Evolutionary conservation across 2,797 vertebrate genomes (phyloP).

Genomic region (Takifugu ocellatus): DNA sequence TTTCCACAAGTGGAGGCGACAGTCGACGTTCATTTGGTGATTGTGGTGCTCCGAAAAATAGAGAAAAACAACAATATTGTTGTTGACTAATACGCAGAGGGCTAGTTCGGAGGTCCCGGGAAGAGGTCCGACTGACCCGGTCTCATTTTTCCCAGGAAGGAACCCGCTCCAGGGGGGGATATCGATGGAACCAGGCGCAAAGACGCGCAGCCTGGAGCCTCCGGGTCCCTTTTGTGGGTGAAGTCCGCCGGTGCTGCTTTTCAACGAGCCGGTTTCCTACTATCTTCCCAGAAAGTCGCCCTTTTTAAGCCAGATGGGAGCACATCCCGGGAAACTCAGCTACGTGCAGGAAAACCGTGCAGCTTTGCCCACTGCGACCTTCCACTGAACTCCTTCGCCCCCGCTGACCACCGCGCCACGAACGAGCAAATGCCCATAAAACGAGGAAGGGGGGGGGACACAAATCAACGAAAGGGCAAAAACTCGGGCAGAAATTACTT

Average conservation of each 20-base stretch:
- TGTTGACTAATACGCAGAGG: slow-evolving; percentile 22
- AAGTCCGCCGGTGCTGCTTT: slow-evolving; percentile 59
- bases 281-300: slow-evolving; percentile 39
- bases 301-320: slow-evolving; percentile 42
- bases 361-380: slow-evolving; percentile 56
- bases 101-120: slow-evolving; percentile 49
- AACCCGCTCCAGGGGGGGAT: slow-evolving; percentile 31
- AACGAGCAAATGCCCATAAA: slow-evolving; percentile 44
- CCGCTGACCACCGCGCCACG: slow-evolving; percentile 64
- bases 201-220: slow-evolving; percentile 3
- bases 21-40: slow-evolving; percentile 65
- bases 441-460: slow-evolving; percentile 3
- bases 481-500: slow-evolving; percentile 18
- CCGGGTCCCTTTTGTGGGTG: neutral
- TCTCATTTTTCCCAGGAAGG: slow-evolving; percentile 45
- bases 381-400: slow-evolving; percentile 73
- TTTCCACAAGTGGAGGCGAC: slow-evolving; percentile 66
- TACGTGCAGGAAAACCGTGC: slow-evolving; percentile 60
- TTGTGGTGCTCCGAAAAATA: slow-evolving; percentile 29
- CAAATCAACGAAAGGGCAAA: slow-evolving; percentile 6
- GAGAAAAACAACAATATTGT: slow-evolving; percentile 17
- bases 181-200: slow-evolving; percentile 8
- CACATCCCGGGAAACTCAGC: slow-evolving; percentile 67
- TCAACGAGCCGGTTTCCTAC: slow-evolving; percentile 14
- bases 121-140: slow-evolving; percentile 45